Evolutionary conservation across 2,113 vertebrate species (phyloP), one percentile per base, ranked within the genome.

Genomic region (Picathartes gymnocephalus): DNA sequence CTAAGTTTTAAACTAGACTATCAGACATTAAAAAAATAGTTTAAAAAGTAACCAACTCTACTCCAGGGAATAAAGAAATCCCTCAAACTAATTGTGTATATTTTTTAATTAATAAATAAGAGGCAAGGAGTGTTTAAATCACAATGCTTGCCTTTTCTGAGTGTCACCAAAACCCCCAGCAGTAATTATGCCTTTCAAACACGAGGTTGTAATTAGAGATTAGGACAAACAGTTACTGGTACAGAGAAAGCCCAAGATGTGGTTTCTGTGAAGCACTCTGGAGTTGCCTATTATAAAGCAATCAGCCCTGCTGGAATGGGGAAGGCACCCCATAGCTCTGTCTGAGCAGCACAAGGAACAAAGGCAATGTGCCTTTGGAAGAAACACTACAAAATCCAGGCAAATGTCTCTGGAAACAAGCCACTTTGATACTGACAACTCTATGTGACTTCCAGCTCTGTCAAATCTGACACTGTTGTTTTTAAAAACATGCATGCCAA

Each of bases 141-240:
- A 71, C 19, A 81, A 57, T 76, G 89, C 57, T 60, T 71, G 95
- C 47, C 50, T 78, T 80, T 92, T 74, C 68, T 40, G 27, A 91
- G 35, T 10, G 40, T 69, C 81, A 88, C 73, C 87, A 86, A 94
- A 95, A 94, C 44, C 62, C 93, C 42, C 74, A 88, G 48, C n/a
- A 86, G n/a, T 80, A 87, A 95, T 93, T 86, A 71, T 16, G 25
- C 28, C 22, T 62, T 90, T 88, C 58, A 90, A 73, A 92, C 48
- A 56, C 5, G 19, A 82, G 31, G 51, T 20, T 93, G 51, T 86
- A 96, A 92, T 91, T 88, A 93, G 33, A 64, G 50, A 96, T 95
- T 92, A 96, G 2, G 4, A 94, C 78, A 94, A 91, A 48, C n/a
- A 85, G 57, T 80, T 95, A 69, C 3, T 87, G 73, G 54, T 87